Conservation (phyloP, 2,797 vertebrate species). For the Varecia variegata region DNA sequence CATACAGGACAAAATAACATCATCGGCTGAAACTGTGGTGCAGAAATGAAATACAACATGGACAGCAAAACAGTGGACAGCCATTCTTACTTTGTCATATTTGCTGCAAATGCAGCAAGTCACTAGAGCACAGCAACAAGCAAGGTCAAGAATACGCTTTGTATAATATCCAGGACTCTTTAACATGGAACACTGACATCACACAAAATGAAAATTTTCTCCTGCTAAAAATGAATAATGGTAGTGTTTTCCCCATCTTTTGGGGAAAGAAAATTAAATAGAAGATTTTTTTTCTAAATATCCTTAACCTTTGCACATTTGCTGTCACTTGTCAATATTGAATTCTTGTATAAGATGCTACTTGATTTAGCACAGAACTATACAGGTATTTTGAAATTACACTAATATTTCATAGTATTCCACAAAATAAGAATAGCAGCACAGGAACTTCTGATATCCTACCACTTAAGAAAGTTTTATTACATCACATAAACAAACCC, state of each 20-base stretch:
- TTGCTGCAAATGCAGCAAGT: neutral
- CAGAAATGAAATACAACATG: neutral
- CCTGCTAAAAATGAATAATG: neutral
- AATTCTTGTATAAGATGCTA: neutral
- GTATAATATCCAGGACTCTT: neutral
- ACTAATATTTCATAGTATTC: no score
- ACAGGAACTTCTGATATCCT: neutral
- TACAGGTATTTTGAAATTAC: neutral
- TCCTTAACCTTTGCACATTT: neutral
- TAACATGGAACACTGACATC: fast-evolving
- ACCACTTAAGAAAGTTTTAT: neutral
- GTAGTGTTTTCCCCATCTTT: neutral
- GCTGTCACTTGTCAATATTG: neutral
- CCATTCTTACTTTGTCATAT: no score
- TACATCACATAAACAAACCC: neutral
- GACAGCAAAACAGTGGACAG: fast-evolving
- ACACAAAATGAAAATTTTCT: neutral
- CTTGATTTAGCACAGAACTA: neutral
- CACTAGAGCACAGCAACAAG: fast-evolving
- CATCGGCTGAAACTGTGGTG: neutral
- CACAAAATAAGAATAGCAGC: neutral
- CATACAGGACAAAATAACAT: neutral
- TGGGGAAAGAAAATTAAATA: neutral
- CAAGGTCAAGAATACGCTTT: neutral
- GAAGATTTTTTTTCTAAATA: neutral